Percentiles rank a stretch among this genome's conserved stretches.
These are phyloP conservation scores for Tribolium freemani DNA, from an alignment of 2,888 invertebrate genomes.

Conservation along the genomic window DNA sequence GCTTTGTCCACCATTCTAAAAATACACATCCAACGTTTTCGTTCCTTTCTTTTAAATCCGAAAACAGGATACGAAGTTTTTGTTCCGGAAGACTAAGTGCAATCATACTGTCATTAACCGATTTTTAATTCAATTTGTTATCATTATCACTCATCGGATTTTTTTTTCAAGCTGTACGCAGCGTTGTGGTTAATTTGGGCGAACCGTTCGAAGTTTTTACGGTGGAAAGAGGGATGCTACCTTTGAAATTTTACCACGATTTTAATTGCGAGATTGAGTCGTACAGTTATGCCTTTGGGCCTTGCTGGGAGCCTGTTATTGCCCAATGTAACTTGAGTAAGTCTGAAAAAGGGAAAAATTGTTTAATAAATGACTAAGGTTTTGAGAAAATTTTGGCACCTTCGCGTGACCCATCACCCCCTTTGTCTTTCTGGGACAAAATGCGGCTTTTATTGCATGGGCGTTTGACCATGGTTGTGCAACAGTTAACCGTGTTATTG, in stretches of 20 bases:
- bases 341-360: constrained; percentile 18
- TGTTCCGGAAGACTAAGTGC: neutral
- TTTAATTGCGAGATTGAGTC: constrained; percentile 93
- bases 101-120: neutral
- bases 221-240: constrained; percentile 93
- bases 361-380: no score
- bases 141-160: neutral
- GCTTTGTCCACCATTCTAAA: neutral
- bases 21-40: neutral
- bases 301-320: constrained; percentile 98
- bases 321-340: constrained; percentile 87
- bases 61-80: neutral
- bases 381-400: constrained; percentile 91
- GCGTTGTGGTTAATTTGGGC: constrained; percentile 84
- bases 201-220: constrained; percentile 86
- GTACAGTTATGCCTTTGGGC: constrained; percentile 95
- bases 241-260: constrained; percentile 98
- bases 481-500: constrained; percentile 89
- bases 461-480: constrained; percentile 87
- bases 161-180: constrained; percentile 75
- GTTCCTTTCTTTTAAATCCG: neutral
- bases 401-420: constrained; percentile 93
- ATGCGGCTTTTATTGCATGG: constrained; percentile 94
- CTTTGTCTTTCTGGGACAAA: constrained; percentile 98
- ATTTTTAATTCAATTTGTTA: neutral